phyloP scores from a whole-genome alignment of 1,140 invertebrate species.

The Drosophila asahinai region DNA sequence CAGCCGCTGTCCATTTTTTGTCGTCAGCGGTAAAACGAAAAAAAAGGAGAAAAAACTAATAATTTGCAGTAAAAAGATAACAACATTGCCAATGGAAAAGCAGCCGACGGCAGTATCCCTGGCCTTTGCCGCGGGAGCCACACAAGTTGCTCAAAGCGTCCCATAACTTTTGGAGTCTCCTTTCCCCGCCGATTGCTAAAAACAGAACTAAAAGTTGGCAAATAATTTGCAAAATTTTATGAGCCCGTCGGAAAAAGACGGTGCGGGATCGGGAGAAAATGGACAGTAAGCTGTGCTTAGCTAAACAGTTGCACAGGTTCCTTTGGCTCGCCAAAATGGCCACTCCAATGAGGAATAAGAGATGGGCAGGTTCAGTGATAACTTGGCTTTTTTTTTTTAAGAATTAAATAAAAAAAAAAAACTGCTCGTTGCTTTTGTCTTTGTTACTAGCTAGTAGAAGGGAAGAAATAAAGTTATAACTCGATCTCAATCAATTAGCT shows the following conservation, averaged over 20 bases:
- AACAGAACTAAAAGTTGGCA: slow-evolving; percentile 73
- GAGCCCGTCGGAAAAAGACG: slow-evolving; percentile 44
- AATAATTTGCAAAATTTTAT: slow-evolving; percentile 81
- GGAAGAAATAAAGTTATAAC: no score
- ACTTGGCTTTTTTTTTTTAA: no score
- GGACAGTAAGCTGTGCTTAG: slow-evolving; percentile 67
- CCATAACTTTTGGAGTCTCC: slow-evolving; percentile 53
- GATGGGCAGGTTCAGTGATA: neutral
- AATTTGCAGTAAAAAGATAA: slow-evolving; percentile 84
- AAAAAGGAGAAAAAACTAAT: slow-evolving; percentile 65
- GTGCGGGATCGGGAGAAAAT: slow-evolving; percentile 17
- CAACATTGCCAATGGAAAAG: slow-evolving; percentile 71
- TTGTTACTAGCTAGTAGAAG: no score
- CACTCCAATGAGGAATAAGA: slow-evolving; percentile 8
- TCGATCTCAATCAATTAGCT: no score
- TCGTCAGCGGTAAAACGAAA: slow-evolving; percentile 64
- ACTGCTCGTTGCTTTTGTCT: no score
- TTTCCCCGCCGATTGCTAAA: slow-evolving; percentile 44
- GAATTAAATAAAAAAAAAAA: no score
- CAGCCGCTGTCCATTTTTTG: slow-evolving; percentile 52
- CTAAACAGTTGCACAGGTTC: slow-evolving; percentile 62
- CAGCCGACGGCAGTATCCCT: slow-evolving; percentile 15
- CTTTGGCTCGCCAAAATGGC: slow-evolving; percentile 5
- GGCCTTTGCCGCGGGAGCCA: slow-evolving; percentile 49
- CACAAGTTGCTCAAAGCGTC: slow-evolving; percentile 66